Evolutionary conservation across 2,888 invertebrate genomes (phyloP).

Genomic region (Lottia gigantea): DNA sequence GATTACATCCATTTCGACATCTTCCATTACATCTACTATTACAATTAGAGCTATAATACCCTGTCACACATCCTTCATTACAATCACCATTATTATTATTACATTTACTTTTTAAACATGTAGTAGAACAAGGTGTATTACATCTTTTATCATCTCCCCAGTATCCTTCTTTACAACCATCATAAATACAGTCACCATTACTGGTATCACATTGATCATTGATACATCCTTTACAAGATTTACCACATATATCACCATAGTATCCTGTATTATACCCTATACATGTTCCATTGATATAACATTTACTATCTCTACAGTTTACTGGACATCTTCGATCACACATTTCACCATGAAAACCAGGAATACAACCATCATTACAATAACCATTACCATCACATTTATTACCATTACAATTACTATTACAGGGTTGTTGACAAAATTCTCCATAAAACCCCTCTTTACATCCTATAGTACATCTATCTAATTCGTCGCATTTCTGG

Average conservation of each 20-base stretch:
- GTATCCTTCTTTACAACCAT: not conserved
- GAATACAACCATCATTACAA: not conserved
- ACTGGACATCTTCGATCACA: not conserved
- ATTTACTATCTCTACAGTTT: not conserved
- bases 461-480: slow-evolving; percentile 16
- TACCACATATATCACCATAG: not conserved
- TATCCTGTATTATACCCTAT: not conserved
- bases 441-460: slow-evolving; percentile 34
- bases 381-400: not conserved
- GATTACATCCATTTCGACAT: not conserved
- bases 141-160: not conserved
- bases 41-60: not conserved
- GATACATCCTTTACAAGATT: not conserved
- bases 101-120: not conserved
- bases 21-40: not conserved
- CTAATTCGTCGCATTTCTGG: no score
- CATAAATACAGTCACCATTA: not conserved
- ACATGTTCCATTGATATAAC: not conserved
- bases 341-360: not conserved
- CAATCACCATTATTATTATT: not conserved
- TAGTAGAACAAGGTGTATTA: no score
- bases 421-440: slow-evolving; percentile 32
- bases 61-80: not conserved
- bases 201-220: not conserved
- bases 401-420: not conserved